These are phyloP conservation scores for Bombus confusus DNA, from an alignment of 1,140 invertebrate genomes.

Conservation along the genomic window DNA sequence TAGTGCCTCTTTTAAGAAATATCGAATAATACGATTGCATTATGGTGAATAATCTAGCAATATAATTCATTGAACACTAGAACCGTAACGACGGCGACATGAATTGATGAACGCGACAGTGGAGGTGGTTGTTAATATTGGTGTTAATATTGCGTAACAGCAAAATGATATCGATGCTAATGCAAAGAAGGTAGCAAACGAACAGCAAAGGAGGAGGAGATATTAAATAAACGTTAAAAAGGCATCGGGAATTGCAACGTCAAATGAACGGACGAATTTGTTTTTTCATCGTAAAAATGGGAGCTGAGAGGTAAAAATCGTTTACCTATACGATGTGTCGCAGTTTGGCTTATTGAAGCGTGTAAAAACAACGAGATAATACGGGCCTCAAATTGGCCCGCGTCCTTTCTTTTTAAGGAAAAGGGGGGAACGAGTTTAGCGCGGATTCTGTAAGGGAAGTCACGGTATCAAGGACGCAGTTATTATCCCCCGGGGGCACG, in stretches of 20 bases:
- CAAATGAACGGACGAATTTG: neutral
- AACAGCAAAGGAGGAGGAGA: neutral
- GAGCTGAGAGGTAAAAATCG: neutral
- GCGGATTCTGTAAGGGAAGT: conserved; percentile 59
- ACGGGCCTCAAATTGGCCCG: conserved; percentile 56
- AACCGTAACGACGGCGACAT: neutral
- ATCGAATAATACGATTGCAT: neutral
- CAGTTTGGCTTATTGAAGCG: conserved; percentile 36
- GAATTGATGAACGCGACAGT: neutral
- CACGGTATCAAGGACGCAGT: conserved; percentile 75
- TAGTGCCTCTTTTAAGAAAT: neutral
- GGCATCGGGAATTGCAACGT: conserved; percentile 6
- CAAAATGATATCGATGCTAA: conserved; percentile 9
- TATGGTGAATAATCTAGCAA: neutral
- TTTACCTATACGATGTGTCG: conserved; percentile 14
- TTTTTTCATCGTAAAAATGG: neutral
- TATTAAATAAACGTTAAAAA: conserved; percentile 36
- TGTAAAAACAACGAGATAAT: conserved; percentile 61
- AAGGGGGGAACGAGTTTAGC: conserved; percentile 57
- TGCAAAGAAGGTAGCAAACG: conserved; percentile 4
- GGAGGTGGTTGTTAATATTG: neutral
- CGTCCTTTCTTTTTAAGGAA: conserved; percentile 59
- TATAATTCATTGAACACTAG: conserved; percentile 4
- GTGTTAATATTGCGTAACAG: neutral
- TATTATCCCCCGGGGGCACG: conserved; percentile 79